Percentiles rank a stretch among this genome's conserved stretches.
phyloP scores from a whole-genome alignment of 2,888 invertebrate genomes.

The Hirtodrosophila duncani region DNA sequence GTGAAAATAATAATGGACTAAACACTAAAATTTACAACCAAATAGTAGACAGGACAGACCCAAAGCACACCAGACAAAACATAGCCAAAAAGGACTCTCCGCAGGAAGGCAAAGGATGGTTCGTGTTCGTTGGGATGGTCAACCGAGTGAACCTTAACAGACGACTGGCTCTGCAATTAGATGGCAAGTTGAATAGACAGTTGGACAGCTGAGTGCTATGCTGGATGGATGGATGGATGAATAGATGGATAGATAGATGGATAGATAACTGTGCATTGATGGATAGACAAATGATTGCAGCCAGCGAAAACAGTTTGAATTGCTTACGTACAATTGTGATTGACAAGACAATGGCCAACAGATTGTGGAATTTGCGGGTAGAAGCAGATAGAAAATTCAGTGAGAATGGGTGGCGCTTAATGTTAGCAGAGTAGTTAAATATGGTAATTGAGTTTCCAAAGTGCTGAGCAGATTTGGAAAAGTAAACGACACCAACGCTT shows the following conservation, averaged over 20 bases:
- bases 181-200: conserved; percentile 50
- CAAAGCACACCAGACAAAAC: conserved; percentile 9
- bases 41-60: conserved; percentile 31
- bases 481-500: too few species aligned
- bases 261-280: conserved; percentile 28
- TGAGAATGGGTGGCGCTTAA: too few species aligned
- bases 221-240: conserved; percentile 29
- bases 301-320: conserved; percentile 32
- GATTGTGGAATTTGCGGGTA: neutral
- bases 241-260: conserved; percentile 27
- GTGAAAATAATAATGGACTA: conserved; percentile 64
- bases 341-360: conserved; percentile 23
- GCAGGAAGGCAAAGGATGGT: neutral
- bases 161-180: conserved; percentile 53
- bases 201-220: conserved; percentile 44
- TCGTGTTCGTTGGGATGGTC: conserved; percentile 11
- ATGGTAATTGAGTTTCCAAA: too few species aligned
- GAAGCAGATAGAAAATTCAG: neutral
- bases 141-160: conserved; percentile 19
- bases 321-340: conserved; percentile 25
- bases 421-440: too few species aligned
- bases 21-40: conserved; percentile 58
- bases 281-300: conserved; percentile 52
- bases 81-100: conserved; percentile 38
- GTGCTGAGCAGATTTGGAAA: too few species aligned